These are phyloP conservation scores for Tinea trinotella DNA, from an alignment of 2,888 invertebrate species.

Conservation along the genomic window DNA sequence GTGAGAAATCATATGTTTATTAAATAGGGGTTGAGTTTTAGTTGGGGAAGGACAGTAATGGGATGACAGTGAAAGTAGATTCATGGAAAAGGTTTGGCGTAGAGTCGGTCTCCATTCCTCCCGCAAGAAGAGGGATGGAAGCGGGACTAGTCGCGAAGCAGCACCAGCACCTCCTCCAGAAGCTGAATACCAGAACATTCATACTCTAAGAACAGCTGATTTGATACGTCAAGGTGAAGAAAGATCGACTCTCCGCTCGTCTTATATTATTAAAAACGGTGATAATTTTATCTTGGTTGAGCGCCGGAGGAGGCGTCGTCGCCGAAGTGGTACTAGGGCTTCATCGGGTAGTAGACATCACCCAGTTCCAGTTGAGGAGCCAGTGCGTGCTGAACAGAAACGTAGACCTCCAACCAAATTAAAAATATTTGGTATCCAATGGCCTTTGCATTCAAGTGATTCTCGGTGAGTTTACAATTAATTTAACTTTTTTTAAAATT, in stretches of 20 bases:
- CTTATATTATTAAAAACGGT: constrained; percentile 66
- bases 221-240: constrained; percentile 66
- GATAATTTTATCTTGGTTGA: constrained; percentile 67
- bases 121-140: constrained; percentile 71
- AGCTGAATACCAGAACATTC: constrained; percentile 66
- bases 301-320: constrained; percentile 55
- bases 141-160: constrained; percentile 62
- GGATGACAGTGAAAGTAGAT: constrained; percentile 66
- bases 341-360: constrained; percentile 61
- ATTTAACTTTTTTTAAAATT: constrained; percentile 24
- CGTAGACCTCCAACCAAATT: constrained; percentile 61
- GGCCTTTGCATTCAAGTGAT: constrained; percentile 68
- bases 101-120: constrained; percentile 72
- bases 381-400: constrained; percentile 54
- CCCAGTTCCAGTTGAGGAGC: constrained; percentile 60
- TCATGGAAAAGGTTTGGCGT: constrained; percentile 73
- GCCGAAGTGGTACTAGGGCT: constrained; percentile 61
- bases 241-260: constrained; percentile 63
- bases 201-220: constrained; percentile 66
- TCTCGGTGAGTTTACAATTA: constrained; percentile 48
- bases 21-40: not conserved
- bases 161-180: constrained; percentile 50
- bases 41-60: constrained; percentile 37
- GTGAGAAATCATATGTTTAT: not conserved
- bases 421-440: constrained; percentile 67